Base-by-base conservation (phyloP, 2,888 invertebrate genomes). In the Mesorhabditis spiculigera region DNA sequence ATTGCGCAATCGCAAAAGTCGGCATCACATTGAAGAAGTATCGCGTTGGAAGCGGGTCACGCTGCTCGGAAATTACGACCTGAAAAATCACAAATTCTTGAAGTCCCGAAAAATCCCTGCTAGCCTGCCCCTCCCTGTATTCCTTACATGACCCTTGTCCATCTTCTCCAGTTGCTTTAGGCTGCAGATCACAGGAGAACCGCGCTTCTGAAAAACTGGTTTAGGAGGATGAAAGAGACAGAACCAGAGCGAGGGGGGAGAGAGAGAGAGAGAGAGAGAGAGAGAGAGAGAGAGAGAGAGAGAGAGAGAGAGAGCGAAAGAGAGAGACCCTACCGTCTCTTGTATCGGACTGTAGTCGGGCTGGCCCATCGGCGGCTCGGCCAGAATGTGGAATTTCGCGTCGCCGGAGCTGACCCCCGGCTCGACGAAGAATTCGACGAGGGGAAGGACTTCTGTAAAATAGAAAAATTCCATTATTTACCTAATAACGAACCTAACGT, bases 1-100 rank as follows among this genome's bases (percentile, higher is more conserved):
- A 98, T 80, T 91, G 90, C 4, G 91, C 91, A 5, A 95, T 91
- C 75, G 93, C 92, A 69, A 97, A 90, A 87, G 96, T 96, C 0
- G 95, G 93, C 86, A 98, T 89, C 81, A 96, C 90, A 87, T 95
- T 95, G 74, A 93, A 90, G 88, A 92, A 97, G 88, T 92, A 93
- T 79, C 91, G 90, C 78, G 91, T 92, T 69, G 90, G 89, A 61
- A 93, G 89, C 0, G 92, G 92, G 65, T 90, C 88, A 28, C 90
- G 90, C 89, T 92, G 91, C 81, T 91, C 90, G 66, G 93, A 91
- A 67, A 93, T 90, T 73, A 95, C 89, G 45, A 96, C 91, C 77
- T 50, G 58, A 10, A 50, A 28, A 28, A 3, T 28, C 28, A 28
- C 1, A 28, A 28, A 28, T 28, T 28, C 28, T 28, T 28, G 28